These are phyloP conservation scores for Poecilia latipinna DNA, from an alignment of 2,113 vertebrate species.

Conservation along the genomic window DNA sequence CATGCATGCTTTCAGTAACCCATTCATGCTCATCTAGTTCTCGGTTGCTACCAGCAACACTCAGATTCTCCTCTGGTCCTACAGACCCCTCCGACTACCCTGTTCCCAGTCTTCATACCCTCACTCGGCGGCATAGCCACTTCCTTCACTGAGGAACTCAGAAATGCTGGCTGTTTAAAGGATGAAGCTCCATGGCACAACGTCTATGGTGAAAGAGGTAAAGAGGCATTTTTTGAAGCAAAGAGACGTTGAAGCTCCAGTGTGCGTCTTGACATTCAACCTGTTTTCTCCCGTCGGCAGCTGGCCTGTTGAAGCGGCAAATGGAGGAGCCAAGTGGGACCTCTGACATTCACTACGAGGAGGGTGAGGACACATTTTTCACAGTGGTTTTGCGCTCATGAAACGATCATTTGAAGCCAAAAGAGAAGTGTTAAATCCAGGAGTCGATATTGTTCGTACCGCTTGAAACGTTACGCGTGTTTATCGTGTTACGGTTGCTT, in stretches of 20 bases:
- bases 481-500: no score
- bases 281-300: conserved; percentile 15
- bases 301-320: conserved; percentile 8
- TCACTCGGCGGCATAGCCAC: not conserved
- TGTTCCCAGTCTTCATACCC: not conserved
- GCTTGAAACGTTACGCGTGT: no score
- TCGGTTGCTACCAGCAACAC: not conserved
- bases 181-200: no score
- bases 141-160: not conserved
- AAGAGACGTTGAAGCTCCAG: not conserved
- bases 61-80: not conserved
- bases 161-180: not conserved
- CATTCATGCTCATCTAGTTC: not conserved
- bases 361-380: conserved; percentile 26
- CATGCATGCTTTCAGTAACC: not conserved
- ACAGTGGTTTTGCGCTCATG: not conserved
- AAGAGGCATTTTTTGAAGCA: not conserved
- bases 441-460: not conserved
- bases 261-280: not conserved
- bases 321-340: not conserved
- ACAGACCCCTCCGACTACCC: not conserved
- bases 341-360: conserved; percentile 13
- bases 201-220: conserved; percentile 12
- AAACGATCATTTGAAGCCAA: not conserved
- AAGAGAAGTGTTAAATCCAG: not conserved